These are phyloP conservation scores for Cynaeus angustus DNA, from an alignment of 2,888 invertebrate genomes.

Conservation along the genomic window DNA sequence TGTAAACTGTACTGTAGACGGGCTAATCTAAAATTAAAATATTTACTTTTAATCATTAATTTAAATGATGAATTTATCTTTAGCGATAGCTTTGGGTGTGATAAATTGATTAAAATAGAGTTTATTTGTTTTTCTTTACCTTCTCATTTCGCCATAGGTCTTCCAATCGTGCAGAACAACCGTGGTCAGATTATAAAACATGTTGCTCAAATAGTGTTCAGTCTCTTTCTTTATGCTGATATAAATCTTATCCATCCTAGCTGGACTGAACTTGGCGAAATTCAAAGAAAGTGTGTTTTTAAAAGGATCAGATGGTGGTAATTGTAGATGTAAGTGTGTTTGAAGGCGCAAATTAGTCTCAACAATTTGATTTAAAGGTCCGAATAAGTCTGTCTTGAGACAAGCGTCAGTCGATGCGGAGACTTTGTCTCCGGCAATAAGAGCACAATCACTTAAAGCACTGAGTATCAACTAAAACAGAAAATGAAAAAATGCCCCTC, in stretches of 20 bases:
- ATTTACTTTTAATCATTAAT: no score
- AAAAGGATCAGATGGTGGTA: slow-evolving; percentile 75
- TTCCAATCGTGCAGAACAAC: slow-evolving; percentile 98
- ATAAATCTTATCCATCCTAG: slow-evolving; percentile 68
- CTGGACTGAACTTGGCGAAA: slow-evolving; percentile 65
- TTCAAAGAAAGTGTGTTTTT: slow-evolving; percentile 64
- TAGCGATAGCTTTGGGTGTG: no score
- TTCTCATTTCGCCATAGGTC: slow-evolving; percentile 97
- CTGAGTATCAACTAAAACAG: slow-evolving; percentile 65
- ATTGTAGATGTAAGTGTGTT: slow-evolving; percentile 91
- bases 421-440: slow-evolving; percentile 64
- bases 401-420: slow-evolving; percentile 69
- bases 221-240: slow-evolving; percentile 72
- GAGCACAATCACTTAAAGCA: slow-evolving; percentile 66
- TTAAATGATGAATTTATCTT: no score
- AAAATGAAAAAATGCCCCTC: neutral
- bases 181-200: slow-evolving; percentile 97
- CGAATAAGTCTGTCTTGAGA: slow-evolving; percentile 76
- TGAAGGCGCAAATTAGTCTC: slow-evolving; percentile 95
- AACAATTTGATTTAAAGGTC: slow-evolving; percentile 87
- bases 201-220: slow-evolving; percentile 93
- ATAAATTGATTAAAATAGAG: no score
- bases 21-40: slow-evolving; percentile 80
- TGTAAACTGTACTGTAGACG: slow-evolving; percentile 85
- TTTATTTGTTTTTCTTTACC: slow-evolving; percentile 64